These are phyloP conservation scores for Morpho achilles DNA, from an alignment of 2,888 invertebrate species.

Conservation along the genomic window DNA sequence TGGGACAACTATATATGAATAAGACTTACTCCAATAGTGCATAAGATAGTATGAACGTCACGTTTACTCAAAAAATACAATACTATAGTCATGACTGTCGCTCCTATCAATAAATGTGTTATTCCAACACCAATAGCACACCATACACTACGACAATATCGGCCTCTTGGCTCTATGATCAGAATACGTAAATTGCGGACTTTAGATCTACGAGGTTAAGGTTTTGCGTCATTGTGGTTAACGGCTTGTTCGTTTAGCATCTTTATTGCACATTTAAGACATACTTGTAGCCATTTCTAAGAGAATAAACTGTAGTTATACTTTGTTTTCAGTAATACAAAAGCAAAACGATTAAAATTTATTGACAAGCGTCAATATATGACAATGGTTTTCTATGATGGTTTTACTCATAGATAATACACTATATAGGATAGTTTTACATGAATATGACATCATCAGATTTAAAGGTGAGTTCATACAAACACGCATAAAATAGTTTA, in stretches of 20 bases:
- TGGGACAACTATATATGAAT: background rate
- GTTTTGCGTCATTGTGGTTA: conserved; percentile 9
- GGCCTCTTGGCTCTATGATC: conserved; percentile 35
- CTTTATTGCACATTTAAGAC: background rate
- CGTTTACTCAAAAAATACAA: conserved; percentile 32
- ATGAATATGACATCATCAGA: too few relatives aligned
- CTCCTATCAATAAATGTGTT: conserved; percentile 40
- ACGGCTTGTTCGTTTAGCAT: conserved; percentile 6
- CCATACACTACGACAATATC: conserved; percentile 39
- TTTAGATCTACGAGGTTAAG: conserved; percentile 5
- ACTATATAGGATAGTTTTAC: too few relatives aligned
- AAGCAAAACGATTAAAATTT: too few relatives aligned
- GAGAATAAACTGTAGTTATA: too few relatives aligned
- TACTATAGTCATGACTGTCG: conserved; percentile 35
- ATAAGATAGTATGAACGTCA: conserved; percentile 37
- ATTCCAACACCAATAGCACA: conserved; percentile 37
- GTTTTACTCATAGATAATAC: too few relatives aligned
- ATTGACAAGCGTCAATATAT: too few relatives aligned
- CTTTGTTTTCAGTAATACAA: too few relatives aligned
- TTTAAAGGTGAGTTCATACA: too few relatives aligned
- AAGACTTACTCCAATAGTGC: conserved; percentile 39
- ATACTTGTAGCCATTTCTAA: too few relatives aligned
- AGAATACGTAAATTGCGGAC: conserved; percentile 34
- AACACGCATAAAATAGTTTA: too few relatives aligned
- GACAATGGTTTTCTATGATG: too few relatives aligned